These are phyloP conservation scores for Standfussiana lucernea DNA, from an alignment of 2,888 invertebrate genomes.

Conservation along the genomic window DNA sequence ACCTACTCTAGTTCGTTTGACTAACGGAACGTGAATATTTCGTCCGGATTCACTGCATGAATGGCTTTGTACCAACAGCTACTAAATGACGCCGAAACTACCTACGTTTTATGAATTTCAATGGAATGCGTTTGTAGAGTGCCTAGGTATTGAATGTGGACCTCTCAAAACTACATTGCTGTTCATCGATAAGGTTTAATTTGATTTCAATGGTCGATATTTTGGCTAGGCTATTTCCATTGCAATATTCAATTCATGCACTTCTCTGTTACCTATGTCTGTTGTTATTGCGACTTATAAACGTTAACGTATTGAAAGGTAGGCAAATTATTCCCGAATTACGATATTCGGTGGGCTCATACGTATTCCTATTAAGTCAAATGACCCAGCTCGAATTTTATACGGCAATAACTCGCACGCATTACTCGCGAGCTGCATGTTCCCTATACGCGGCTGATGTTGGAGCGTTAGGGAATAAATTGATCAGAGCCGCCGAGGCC, in stretches of 20 bases:
- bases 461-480: constrained; percentile 68
- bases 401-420: constrained; percentile 80
- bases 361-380: constrained; percentile 80
- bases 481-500: constrained; percentile 80
- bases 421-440: constrained; percentile 66
- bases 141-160: constrained; percentile 56
- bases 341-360: constrained; percentile 72
- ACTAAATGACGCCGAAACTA: constrained; percentile 71
- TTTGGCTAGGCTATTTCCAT: neutral
- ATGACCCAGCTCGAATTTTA: constrained; percentile 83
- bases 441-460: constrained; percentile 59
- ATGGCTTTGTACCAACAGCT: constrained; percentile 76
- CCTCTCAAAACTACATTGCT: constrained; percentile 54
- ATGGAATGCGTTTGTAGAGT: constrained; percentile 68
- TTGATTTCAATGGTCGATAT: constrained; percentile 29
- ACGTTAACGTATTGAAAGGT: neutral
- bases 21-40: constrained; percentile 84
- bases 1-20: constrained; percentile 75
- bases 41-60: constrained; percentile 78
- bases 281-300: constrained; percentile 1
- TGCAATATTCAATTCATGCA: constrained; percentile 11
- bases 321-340: constrained; percentile 66
- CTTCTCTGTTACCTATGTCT: neutral
- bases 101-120: constrained; percentile 73
- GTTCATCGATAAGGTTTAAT: constrained; percentile 40